Percentiles rank a stretch among this genome's conserved stretches.
These are phyloP conservation scores for Chrysochloris asiatica DNA, from an alignment of 2,113 vertebrate genomes.

Conservation along the genomic window DNA sequence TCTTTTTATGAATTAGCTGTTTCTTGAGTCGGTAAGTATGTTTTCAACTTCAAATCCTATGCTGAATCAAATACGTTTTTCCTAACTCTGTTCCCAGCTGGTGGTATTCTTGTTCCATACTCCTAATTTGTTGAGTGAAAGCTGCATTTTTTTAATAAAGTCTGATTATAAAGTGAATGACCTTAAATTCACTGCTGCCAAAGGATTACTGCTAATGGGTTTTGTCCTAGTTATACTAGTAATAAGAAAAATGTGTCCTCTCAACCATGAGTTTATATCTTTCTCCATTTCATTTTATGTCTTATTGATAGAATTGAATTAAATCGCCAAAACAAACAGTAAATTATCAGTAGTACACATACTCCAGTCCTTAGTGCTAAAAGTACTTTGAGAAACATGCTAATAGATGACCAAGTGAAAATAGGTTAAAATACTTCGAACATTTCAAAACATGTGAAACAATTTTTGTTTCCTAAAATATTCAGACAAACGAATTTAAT, in stretches of 20 bases:
- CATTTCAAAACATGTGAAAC: slow-evolving; percentile 17
- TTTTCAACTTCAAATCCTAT: slow-evolving; percentile 50
- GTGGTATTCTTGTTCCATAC: slow-evolving; percentile 21
- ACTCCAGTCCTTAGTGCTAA: background rate
- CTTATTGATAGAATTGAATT: slow-evolving; percentile 55
- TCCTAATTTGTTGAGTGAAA: slow-evolving; percentile 20
- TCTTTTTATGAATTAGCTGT: slow-evolving; percentile 37
- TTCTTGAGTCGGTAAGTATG: slow-evolving; percentile 29
- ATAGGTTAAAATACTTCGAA: background rate
- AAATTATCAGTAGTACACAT: background rate
- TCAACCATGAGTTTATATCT: slow-evolving; percentile 45
- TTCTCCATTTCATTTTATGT: slow-evolving; percentile 49
- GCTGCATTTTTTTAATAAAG: slow-evolving; percentile 62
- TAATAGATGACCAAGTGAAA: slow-evolving; percentile 22
- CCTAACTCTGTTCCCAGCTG: slow-evolving; percentile 5
- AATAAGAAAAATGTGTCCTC: slow-evolving; percentile 30
- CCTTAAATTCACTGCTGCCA: slow-evolving; percentile 45
- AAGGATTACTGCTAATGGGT: slow-evolving; percentile 38
- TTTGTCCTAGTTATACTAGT: slow-evolving; percentile 30
- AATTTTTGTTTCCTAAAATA: background rate
- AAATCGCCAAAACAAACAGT: background rate
- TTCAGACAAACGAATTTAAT: background rate
- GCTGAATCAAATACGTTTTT: slow-evolving; percentile 35
- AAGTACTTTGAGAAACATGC: background rate
- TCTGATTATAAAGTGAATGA: slow-evolving; percentile 63